These are phyloP conservation scores for Cryptocheilus praepositus DNA, from an alignment of 2,888 invertebrate species.

Conservation along the genomic window DNA sequence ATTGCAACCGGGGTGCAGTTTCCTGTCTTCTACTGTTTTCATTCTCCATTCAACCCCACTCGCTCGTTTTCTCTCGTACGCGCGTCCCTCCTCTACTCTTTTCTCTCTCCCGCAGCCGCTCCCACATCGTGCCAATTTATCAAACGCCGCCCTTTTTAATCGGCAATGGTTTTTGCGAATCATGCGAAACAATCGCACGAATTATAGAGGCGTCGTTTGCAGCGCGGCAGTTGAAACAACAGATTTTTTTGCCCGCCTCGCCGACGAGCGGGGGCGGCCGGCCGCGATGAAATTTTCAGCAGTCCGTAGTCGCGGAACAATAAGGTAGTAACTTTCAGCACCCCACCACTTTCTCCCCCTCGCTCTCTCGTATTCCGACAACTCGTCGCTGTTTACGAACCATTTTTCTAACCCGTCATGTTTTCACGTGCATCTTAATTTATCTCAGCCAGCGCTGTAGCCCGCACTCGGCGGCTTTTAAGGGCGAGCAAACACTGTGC, in stretches of 20 bases:
- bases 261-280: background rate
- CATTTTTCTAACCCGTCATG: no score
- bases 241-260: background rate
- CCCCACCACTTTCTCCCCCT: no score
- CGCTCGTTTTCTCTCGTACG: conserved; percentile 15
- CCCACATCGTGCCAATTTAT: conserved; percentile 26
- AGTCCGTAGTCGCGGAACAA: background rate
- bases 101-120: background rate
- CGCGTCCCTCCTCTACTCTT: background rate
- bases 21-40: background rate
- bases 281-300: conserved; percentile 10
- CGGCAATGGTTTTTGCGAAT: conserved; percentile 42
- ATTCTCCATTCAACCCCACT: conserved; percentile 3
- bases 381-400: no score
- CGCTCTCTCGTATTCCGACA: no score
- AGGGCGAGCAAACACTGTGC: no score
- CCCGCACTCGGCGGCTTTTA: no score
- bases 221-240: conserved; percentile 3
- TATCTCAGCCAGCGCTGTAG: no score
- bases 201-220: conserved; percentile 5
- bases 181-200: conserved; percentile 41
- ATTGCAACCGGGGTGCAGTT: conserved; percentile 24
- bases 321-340: background rate
- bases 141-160: conserved; percentile 43
- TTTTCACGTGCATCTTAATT: no score